Base-by-base conservation (phyloP, 2,888 invertebrate species). In the Spisula subtruncata region DNA sequence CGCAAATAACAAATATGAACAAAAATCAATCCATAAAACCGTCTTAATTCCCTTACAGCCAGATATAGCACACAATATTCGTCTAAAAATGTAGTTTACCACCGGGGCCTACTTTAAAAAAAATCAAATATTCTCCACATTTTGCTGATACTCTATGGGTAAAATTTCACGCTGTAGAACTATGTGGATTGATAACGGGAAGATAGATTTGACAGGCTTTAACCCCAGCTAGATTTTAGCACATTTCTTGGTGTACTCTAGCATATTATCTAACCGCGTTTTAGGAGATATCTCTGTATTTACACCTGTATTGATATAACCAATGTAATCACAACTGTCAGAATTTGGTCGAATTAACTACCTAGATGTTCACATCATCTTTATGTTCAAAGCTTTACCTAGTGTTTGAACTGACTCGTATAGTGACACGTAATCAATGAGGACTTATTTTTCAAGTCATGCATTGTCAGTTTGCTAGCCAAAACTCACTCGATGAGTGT, bases 141-240 rank as follows among this genome's bases (percentile, higher is more conserved):
- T 66, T 83, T 83, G 25, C 83, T 83, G 83, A 84, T 84, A 84
- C 84, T 51, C 75, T 35, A n/a, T 51, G 84, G 84, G 54, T 84
- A 51, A 51, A 84, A 79, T 84, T 84, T 84, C 84, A 84, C 84
- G 51, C 84, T 75, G 29, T 29, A 51, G 71, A 84, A 84, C 48
- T 84, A 84, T 84, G 71, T 25, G 48, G 32, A 84, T 25, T 71
- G 84, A 85, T 85, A 82, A 87, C 71, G 48, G 51, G 81, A 75
- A 84, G 71, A 84, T 84, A 84, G 86, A 87, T 89, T 89, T 87
- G 89, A 89, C 89, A 87, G 75, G 90, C n/a, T 71, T 87, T 87
- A 87, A 87, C 87, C 90, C 66, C 54, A 66, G 83, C 66, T 48
- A 85, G 71, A 41, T 84, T 87, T 89, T 89, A 79, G 88, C 85